Evolutionary conservation across 2,888 invertebrate species (phyloP).

Genomic region (Corythucha ciliata): DNA sequence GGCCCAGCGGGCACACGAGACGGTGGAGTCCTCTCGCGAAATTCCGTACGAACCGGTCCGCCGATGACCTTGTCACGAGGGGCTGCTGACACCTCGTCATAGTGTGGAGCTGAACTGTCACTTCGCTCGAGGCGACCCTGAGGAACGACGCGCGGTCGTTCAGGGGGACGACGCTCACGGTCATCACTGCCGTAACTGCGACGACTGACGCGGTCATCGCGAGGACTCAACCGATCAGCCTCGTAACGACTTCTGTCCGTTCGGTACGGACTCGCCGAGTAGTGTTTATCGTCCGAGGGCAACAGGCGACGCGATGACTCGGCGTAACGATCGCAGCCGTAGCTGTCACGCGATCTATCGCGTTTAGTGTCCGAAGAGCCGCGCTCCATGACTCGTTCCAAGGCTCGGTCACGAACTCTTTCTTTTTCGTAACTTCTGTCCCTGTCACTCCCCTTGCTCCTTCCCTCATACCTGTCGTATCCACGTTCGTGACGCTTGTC

Average conservation of each 20-base stretch:
- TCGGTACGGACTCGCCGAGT: constrained; percentile 19
- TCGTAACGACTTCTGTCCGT: constrained; percentile 17
- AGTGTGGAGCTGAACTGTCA: too few species aligned
- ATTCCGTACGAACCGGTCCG: too few species aligned
- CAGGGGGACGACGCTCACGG: too few species aligned
- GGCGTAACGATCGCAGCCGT: constrained; percentile 20
- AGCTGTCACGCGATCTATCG: constrained; percentile 20
- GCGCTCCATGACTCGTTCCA: constrained; percentile 40
- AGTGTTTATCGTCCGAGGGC: constrained; percentile 16
- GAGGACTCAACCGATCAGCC: constrained; percentile 15
- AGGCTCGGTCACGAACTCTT: constrained; percentile 35
- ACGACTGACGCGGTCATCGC: constrained; percentile 17
- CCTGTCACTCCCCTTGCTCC: constrained; percentile 14
- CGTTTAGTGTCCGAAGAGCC: constrained; percentile 31
- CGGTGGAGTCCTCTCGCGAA: too few species aligned
- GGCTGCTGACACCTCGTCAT: too few species aligned
- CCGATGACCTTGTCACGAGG: too few species aligned
- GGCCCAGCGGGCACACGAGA: too few species aligned
- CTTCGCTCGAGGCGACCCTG: too few species aligned
- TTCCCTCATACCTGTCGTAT: constrained; percentile 18
- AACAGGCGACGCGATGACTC: constrained; percentile 16
- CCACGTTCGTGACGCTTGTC: constrained; percentile 19
- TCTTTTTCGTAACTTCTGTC: constrained; percentile 28
- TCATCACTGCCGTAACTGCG: constrained; percentile 17
- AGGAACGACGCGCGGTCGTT: too few species aligned